Conservation (phyloP, 2,113 vertebrate genomes). For the Trematomus loennbergii region DNA sequence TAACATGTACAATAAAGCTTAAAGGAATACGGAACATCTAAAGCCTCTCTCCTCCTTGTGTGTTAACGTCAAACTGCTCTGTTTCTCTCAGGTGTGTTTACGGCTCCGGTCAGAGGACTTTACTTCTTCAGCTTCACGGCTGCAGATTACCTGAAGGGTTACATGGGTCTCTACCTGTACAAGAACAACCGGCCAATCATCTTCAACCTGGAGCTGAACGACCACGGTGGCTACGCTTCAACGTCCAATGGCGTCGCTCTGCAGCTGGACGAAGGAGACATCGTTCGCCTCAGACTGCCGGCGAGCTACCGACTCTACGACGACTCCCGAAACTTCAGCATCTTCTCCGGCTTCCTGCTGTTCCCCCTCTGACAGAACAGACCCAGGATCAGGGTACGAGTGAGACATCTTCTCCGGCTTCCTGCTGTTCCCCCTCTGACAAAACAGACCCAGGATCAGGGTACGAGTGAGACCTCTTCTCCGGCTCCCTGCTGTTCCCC, state of each 20-base stretch:
- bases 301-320: conserved; percentile 79
- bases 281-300: conserved; percentile 59
- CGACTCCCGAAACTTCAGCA: conserved; percentile 70
- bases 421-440: conserved; percentile 69
- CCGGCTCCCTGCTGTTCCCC: conserved; percentile 72
- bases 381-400: neutral
- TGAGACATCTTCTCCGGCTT: conserved; percentile 70
- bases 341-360: conserved; percentile 78
- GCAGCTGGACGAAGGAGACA: conserved; percentile 59
- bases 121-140: conserved; percentile 78
- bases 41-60: neutral
- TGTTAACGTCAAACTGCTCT: neutral
- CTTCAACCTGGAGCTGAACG: conserved; percentile 73
- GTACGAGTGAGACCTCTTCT: conserved; percentile 52
- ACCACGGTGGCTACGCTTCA: conserved; percentile 74
- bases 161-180: conserved; percentile 75
- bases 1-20: no score
- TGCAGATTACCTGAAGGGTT: conserved; percentile 75
- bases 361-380: conserved; percentile 47
- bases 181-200: conserved; percentile 63
- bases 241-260: conserved; percentile 34
- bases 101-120: conserved; percentile 65
- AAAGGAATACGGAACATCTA: no score
- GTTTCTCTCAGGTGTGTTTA: conserved; percentile 68
- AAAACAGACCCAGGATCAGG: neutral